Evolutionary conservation across 2,113 vertebrate genomes (phyloP).

Genomic region (Carlito syrichta): DNA sequence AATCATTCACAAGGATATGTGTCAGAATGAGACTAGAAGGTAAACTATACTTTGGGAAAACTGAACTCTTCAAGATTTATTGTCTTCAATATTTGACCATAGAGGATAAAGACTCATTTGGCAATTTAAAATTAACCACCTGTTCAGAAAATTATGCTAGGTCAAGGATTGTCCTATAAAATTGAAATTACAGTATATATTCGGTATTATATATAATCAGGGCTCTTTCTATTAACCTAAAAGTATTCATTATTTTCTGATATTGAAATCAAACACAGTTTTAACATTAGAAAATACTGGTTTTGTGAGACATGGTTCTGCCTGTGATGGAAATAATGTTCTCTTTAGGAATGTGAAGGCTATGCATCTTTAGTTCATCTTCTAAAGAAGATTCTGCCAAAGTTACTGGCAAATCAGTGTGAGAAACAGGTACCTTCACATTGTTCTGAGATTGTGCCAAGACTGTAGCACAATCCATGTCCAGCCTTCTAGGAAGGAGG

Average conservation of each 20-base stretch:
- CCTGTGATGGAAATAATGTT: not conserved
- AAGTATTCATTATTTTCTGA: slow-evolving; percentile 22
- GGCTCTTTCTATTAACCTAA: not conserved
- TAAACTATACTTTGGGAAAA: slow-evolving; percentile 17
- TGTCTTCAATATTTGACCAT: slow-evolving; percentile 32
- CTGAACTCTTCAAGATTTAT: not conserved
- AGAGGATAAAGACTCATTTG: slow-evolving; percentile 1
- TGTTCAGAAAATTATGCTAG: not conserved
- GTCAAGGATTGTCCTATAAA: not conserved
- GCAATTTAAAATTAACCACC: slow-evolving; percentile 24
- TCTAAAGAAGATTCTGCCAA: not conserved
- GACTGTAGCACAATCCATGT: not conserved
- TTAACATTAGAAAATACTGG: not conserved
- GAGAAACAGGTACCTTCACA: not conserved
- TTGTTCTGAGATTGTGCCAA: not conserved
- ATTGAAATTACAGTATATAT: not conserved
- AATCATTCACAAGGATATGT: not conserved
- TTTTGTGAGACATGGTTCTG: not conserved
- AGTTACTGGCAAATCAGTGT: not conserved
- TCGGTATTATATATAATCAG: not conserved
- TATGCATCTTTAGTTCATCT: not conserved
- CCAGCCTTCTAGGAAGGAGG: not conserved
- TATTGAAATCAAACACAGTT: not conserved
- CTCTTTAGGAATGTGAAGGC: not conserved
- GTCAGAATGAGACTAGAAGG: not conserved